Evolutionary conservation across 2,113 vertebrate genomes (phyloP).

Genomic region (Pipra filicauda): DNA sequence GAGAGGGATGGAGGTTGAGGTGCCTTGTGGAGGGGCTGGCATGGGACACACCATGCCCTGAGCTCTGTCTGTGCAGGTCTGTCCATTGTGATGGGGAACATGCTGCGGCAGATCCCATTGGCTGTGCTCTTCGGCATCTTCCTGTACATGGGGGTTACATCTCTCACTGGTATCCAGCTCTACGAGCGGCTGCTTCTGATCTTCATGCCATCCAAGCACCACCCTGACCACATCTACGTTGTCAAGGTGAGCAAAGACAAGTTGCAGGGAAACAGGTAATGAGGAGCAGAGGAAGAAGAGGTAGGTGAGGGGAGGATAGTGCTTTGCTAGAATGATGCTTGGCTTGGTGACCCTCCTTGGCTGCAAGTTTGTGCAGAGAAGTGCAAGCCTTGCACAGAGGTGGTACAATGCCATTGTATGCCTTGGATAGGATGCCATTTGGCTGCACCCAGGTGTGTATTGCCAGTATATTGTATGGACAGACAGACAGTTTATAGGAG

Average conservation of each 20-base stretch:
- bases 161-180: constrained; percentile 94
- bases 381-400: neutral
- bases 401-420: neutral
- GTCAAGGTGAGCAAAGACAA: constrained; percentile 83
- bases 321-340: neutral
- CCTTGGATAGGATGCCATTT: neutral
- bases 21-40: neutral
- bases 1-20: neutral
- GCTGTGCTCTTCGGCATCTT: constrained; percentile 98
- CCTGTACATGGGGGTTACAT: constrained; percentile 98
- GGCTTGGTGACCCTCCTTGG: neutral
- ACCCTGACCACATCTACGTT: constrained; percentile 94
- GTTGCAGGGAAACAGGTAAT: neutral
- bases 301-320: neutral
- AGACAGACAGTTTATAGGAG: neutral
- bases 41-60: neutral
- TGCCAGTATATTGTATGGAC: neutral
- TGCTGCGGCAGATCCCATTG: constrained; percentile 91
- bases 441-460: neutral
- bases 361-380: neutral
- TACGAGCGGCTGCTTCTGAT: constrained; percentile 94
- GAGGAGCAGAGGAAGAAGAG: neutral
- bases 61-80: constrained; percentile 78
- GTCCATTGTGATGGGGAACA: constrained; percentile 95
- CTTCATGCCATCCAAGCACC: constrained; percentile 95